Base-by-base conservation (phyloP, 2,113 vertebrate genomes). In the Xenopus borealis region DNA sequence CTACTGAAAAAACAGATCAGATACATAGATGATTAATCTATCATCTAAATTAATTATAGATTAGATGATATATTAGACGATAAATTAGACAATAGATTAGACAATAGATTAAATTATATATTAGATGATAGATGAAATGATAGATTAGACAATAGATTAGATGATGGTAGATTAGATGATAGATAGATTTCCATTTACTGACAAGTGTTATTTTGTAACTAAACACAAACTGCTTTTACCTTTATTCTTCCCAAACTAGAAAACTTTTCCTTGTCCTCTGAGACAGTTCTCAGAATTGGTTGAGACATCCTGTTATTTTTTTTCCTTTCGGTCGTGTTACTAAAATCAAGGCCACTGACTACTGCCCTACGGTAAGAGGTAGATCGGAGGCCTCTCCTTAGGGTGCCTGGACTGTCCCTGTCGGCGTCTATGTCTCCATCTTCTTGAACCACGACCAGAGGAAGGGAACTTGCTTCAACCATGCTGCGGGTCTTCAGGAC, bases 341-440 rank as follows among this genome's bases (percentile, higher is more conserved):
- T 93, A 4, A 87, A 69, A 11, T 97, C 95, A 17, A 94, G 82
- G 4, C 93, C 95, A 17, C 93, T 98, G 23, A 95, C 95, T 75
- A 98, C 94, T 0, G 97, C 97, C n/a, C 91, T 89, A 74, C 97
- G 91, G 58, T 99, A 99, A 0, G 97, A 99, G 0, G 95, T 98
- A 20, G 94, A 97, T 77, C 97, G 87, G 81, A 98, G 85, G 10
- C 94, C 94, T 20, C 96, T 86, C 40, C 83, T 83, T 40, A 96
- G 82, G 0, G 86, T 63, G 0, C 94, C 94, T 0, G 92, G 89
- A 50, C 89, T 92, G 18, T 92, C 92, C 18, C 72, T 65, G 9
- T 92, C 93, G 0, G 78, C 83, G 1, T 95, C 92, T 0, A 61
- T 27, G 47, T 88, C 87, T 1, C 83, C 86, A 1, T 88, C 89